These are phyloP conservation scores for Tauraco erythrolophus DNA, from an alignment of 2,113 vertebrate genomes.

Conservation along the genomic window DNA sequence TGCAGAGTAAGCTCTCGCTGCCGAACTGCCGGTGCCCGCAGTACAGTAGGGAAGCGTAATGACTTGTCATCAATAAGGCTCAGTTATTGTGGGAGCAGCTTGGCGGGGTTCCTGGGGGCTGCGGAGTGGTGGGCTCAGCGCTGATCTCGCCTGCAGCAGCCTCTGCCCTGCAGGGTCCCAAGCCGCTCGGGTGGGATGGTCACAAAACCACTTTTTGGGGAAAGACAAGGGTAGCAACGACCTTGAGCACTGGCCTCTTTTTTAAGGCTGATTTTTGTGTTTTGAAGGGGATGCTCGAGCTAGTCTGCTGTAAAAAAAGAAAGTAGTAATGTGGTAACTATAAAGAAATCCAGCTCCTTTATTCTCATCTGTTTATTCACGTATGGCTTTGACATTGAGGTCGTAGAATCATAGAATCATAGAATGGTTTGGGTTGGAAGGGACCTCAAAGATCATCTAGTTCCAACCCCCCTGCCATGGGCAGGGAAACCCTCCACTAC, in stretches of 20 bases:
- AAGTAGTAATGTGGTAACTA: not conserved
- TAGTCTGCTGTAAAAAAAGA: not conserved
- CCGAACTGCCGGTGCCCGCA: not conserved
- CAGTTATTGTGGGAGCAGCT: not conserved
- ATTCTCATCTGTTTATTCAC: not conserved
- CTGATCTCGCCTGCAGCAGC: not conserved
- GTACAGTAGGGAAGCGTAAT: conserved; percentile 5
- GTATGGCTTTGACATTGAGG: not conserved
- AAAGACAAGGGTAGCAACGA: not conserved
- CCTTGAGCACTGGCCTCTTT: not conserved
- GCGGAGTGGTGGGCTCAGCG: not conserved
- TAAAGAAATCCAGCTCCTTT: conserved; percentile 2
- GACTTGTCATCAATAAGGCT: conserved; percentile 33
- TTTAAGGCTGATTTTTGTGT: not conserved
- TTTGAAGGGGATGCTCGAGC: not conserved
- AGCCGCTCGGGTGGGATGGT: not conserved
- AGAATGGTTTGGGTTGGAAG: too few relatives aligned
- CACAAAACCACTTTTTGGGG: not conserved
- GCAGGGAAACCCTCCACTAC: too few relatives aligned
- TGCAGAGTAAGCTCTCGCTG: not conserved
- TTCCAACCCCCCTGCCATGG: too few relatives aligned
- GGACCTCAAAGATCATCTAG: too few relatives aligned
- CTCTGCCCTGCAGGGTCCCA: fast-evolving
- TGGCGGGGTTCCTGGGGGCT: not conserved
- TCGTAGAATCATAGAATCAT: too few relatives aligned